Evolutionary conservation across 2,113 vertebrate genomes (phyloP), one percentile per base, ranked within the genome.

Genomic region (Pao palembangensis): DNA sequence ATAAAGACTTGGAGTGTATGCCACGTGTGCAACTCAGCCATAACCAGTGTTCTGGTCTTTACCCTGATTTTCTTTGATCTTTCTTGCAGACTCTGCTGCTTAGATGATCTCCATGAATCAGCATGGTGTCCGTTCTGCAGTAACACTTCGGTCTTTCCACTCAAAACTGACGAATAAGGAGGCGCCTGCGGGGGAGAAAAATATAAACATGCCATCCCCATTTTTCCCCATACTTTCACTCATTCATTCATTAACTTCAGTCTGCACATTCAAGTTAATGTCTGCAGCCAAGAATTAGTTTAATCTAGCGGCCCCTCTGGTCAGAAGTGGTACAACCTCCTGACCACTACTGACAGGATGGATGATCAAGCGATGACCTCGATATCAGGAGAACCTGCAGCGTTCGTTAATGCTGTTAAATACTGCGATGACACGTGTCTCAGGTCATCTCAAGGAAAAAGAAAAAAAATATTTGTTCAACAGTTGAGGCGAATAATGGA

Each of bases 31-130:
- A 4, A 44, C 15, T 44, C 11, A 16, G 43, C 14, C 43, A 5
- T 16, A 7, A 17, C 44, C 44, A 13, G 6, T n/a, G 44, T n/a
- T 47, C 17, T n/a, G 44, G 34, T 38, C 61, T 46, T 69, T 64
- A 92, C 91, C 89, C 90, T 91, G 66, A 92, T 90, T 75, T 90
- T 91, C 67, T 82, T 67, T 58, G 81, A 74, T 72, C 67, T 68
- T 62, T 73, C 63, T 55, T 73, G 85, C 63, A 69, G 65, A 80
- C 69, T 76, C 61, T 81, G 81, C 65, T 80, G 78, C 79, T 80
- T 88, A 51, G 78, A 80, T 42, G 76, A 77, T 76, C 80, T 85
- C 78, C 78, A 75, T 60, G 84, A 84, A 57, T 89, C 80, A 55
- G 79, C 65, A 53, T 70, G 77, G 61, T 76, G 68, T 21, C 89